Evolutionary conservation across 2,797 vertebrate species (phyloP).

Genomic region (Mormyrus proboscirostris): DNA sequence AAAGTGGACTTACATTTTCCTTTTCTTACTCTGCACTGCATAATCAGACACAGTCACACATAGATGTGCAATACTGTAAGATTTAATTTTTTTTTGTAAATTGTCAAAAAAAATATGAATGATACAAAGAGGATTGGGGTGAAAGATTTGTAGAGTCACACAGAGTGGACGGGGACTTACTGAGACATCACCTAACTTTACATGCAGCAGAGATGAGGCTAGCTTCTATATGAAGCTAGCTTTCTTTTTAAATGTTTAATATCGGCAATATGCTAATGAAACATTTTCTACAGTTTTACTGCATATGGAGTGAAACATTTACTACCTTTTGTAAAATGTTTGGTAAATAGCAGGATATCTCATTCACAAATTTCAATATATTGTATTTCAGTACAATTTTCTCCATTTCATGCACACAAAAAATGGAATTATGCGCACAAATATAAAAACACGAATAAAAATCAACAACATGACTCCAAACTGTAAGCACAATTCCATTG

Average conservation of each 20-base stretch:
- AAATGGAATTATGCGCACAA: background rate
- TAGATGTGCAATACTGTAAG: background rate
- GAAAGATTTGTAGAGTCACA: constrained; percentile 18
- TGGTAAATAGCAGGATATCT: background rate
- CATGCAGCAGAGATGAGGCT: background rate
- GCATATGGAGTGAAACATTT: background rate
- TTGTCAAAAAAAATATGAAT: constrained; percentile 4
- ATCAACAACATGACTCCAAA: background rate
- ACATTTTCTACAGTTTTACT: background rate
- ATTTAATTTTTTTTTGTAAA: background rate
- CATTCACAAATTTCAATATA: background rate
- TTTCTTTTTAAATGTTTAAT: background rate
- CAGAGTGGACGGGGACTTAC: constrained; percentile 21
- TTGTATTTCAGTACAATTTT: background rate
- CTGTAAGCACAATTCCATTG: background rate
- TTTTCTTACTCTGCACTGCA: background rate
- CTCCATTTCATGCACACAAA: background rate
- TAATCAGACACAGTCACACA: background rate
- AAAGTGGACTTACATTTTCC: background rate
- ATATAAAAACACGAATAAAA: background rate
- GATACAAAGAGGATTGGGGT: background rate
- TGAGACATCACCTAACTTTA: background rate
- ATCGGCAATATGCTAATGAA: background rate
- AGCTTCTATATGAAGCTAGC: background rate
- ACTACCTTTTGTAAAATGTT: background rate